These are phyloP conservation scores for Drosophila elegans DNA, from an alignment of 1,140 invertebrate species.

Conservation along the genomic window DNA sequence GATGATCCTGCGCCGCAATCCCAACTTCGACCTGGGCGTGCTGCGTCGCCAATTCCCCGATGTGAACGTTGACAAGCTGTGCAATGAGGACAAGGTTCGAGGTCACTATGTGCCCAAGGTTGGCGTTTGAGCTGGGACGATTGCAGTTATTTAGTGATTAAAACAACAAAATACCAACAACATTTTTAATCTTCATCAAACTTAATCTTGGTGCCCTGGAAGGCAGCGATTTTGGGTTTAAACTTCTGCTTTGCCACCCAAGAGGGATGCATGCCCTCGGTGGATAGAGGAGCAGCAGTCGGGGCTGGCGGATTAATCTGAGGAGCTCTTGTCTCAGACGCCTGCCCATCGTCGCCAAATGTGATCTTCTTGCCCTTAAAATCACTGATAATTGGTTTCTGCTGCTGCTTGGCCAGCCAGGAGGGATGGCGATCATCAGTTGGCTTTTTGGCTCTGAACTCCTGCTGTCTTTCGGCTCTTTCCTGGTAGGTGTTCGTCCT, in stretches of 20 bases:
- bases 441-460: conserved; percentile 4
- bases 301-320: background rate
- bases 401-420: conserved; percentile 86
- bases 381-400: conserved; percentile 49
- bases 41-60: conserved; percentile 91
- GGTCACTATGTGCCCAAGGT: conserved; percentile 87
- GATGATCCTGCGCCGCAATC: conserved; percentile 89
- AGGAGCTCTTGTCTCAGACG: background rate
- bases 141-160: conserved; percentile 47
- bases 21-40: conserved; percentile 90
- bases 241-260: conserved; percentile 87
- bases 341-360: conserved; percentile 66
- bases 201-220: conserved; percentile 83
- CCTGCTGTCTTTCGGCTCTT: background rate
- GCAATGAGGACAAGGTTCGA: conserved; percentile 86
- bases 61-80: conserved; percentile 90
- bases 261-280: conserved; percentile 86
- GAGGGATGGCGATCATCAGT: conserved; percentile 85
- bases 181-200: conserved; percentile 70
- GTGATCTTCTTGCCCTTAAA: conserved; percentile 80
- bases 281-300: background rate
- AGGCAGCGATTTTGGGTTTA: conserved; percentile 73
- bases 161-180: conserved; percentile 25
- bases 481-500: background rate
- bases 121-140: conserved; percentile 23